phyloP scores from a whole-genome alignment of 2,888 invertebrate species.

The Capitulum mitella region DNA sequence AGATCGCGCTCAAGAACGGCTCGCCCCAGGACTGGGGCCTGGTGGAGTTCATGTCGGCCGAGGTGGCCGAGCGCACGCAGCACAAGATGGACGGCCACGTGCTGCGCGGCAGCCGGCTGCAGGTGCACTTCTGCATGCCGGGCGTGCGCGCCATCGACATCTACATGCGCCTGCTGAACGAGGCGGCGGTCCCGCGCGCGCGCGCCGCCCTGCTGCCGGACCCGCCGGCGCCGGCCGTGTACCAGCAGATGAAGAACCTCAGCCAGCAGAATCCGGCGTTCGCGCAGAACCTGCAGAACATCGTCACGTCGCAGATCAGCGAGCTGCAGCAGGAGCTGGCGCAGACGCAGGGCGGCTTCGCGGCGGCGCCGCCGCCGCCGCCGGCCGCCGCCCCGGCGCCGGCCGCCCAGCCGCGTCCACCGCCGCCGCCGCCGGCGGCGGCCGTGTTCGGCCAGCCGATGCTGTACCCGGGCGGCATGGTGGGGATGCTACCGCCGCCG shows the following conservation, averaged over 20 bases:
- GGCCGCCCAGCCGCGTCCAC: conserved; percentile 28
- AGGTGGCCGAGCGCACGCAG: conserved; percentile 45
- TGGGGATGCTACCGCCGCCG: conserved; percentile 18
- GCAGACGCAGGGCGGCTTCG: conserved; percentile 28
- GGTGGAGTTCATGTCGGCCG: conserved; percentile 46
- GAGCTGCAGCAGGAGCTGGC: conserved; percentile 41
- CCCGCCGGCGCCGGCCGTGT: conserved; percentile 45
- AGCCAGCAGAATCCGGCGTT: conserved; percentile 48
- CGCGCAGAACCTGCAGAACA: conserved; percentile 46
- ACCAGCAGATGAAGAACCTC: conserved; percentile 47
- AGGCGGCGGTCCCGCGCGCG: conserved; percentile 39
- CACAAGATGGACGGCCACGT: conserved; percentile 42
- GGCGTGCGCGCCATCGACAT: conserved; percentile 50
- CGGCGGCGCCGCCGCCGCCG: conserved; percentile 30
- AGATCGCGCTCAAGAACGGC: conserved; percentile 49
- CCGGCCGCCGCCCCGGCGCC: conserved; percentile 34
- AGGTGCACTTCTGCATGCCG: conserved; percentile 49
- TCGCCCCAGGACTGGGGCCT: conserved; percentile 50
- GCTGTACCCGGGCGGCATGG: conserved; percentile 1
- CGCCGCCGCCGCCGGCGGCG: conserved; percentile 27
- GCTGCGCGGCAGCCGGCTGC: conserved; percentile 44
- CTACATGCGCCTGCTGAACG: conserved; percentile 47
- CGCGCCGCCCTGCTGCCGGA: conserved; percentile 45
- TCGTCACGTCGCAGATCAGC: conserved; percentile 45
- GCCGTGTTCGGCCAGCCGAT: conserved; percentile 7